A percentile compares a stretch with the other conserved stretches of the same genome.
Conservation (phyloP, 2,113 vertebrate genomes). For the Ascaphus truei region DNA sequence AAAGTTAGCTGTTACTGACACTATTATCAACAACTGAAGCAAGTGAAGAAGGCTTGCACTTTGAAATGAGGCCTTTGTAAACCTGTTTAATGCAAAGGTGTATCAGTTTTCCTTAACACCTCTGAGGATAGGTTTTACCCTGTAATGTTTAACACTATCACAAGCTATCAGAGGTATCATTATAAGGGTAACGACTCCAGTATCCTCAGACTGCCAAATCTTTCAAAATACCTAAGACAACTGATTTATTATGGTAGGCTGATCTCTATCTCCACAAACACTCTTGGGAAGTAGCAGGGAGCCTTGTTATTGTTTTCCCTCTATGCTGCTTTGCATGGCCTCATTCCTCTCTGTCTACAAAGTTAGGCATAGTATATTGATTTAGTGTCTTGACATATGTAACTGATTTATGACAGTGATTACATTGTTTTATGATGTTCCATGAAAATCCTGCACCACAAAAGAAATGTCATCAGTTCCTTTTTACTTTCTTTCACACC, state of each 20-base stretch:
- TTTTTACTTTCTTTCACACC: background rate
- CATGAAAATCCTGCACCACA: conserved; percentile 22
- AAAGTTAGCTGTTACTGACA: too few relatives aligned
- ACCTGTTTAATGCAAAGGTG: too few relatives aligned
- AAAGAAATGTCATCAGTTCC: conserved; percentile 22
- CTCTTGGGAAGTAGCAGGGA: background rate
- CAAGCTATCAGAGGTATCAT: background rate
- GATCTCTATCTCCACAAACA: conserved; percentile 10
- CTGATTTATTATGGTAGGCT: background rate
- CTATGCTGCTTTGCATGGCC: background rate
- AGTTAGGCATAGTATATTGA: conserved; percentile 30
- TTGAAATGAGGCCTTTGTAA: too few relatives aligned
- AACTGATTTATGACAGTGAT: conserved; percentile 27
- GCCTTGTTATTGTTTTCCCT: background rate
- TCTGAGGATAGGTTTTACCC: too few relatives aligned
- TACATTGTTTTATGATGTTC: conserved; percentile 34
- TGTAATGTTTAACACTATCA: too few relatives aligned
- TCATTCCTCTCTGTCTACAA: conserved; percentile 15
- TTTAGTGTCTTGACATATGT: conserved; percentile 29
- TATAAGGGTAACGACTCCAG: background rate
- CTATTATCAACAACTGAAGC: too few relatives aligned
- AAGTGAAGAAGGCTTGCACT: too few relatives aligned
- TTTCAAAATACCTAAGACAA: background rate
- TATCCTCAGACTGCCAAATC: background rate
- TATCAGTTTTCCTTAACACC: too few relatives aligned